Base-by-base conservation (phyloP, 2,113 vertebrate genomes). In the Laticauda laticaudata region DNA sequence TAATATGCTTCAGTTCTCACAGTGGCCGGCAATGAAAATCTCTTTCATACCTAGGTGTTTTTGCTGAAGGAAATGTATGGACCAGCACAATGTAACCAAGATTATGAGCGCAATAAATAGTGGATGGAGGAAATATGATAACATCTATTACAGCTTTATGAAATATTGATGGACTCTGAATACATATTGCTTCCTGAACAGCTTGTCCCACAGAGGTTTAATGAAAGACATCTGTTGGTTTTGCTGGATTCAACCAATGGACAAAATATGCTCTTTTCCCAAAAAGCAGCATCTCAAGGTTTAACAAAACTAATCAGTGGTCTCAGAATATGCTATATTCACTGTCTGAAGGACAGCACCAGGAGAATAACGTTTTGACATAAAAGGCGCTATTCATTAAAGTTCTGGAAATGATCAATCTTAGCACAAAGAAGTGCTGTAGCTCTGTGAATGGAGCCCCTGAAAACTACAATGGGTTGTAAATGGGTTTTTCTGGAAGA, bases 181-280 rank as follows among this genome's bases (percentile, higher is more conserved):
- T 96, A 96, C 95, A 96, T 95, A 96, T 96, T 96, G 94, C 95
- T 95, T 97, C 93, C 96, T 94, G 95, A 96, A 94, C 95, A 97
- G 96, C 96, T 97, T 94, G 3, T 96, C 95, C 95, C 4, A 12
- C 96, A 94, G 97, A 95, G 95, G 96, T 95, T 96, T 97, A 97
- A 97, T 97, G 97, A 97, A 97, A 97, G 96, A 96, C 96, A 97
- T 96, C 96, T 96, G 96, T 96, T 90, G 96, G 91, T 96, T 96
- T 92, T 96, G 92, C 96, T 95, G 95, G 87, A 94, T 92, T 96
- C 95, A 93, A 93, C 94, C 88, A 2, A 85, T 94, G 29, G 85
- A 61, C 55, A 87, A 92, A 57, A 95, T 20, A 9, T 94, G 93
- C 91, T 1, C 43, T 87, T 51, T 57, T n/a, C 64, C 24, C 10